phyloP scores from a whole-genome alignment of 2,797 vertebrate species.

The Telmatherina bonti region DNA sequence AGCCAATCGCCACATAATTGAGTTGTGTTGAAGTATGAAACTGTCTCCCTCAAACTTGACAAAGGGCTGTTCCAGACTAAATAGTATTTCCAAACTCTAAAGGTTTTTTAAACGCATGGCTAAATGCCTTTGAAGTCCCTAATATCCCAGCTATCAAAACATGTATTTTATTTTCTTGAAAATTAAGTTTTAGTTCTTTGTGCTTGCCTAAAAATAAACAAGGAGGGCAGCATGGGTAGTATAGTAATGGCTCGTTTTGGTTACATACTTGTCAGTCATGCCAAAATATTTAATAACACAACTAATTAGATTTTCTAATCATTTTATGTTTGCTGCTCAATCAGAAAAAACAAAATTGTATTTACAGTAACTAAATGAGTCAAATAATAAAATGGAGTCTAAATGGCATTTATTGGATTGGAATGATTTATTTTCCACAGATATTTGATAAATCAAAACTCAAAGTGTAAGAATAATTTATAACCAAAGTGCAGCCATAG shows the following conservation, averaged over 20 bases:
- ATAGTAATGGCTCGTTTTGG: conserved; percentile 9
- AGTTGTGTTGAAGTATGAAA: conserved; percentile 15
- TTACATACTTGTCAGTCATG: conserved; percentile 16
- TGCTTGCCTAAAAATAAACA: background rate
- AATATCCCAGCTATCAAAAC: background rate
- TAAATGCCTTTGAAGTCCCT: background rate
- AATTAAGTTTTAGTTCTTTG: background rate
- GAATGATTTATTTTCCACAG: background rate
- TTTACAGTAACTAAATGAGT: conserved; percentile 8
- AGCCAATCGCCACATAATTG: background rate
- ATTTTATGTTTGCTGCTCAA: conserved; percentile 2
- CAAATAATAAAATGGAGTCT: background rate
- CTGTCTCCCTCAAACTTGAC: background rate
- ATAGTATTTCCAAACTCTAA: too few relatives aligned
- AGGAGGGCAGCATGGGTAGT: conserved; percentile 1
- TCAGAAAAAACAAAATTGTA: background rate
- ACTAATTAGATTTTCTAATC: conserved; percentile 2
- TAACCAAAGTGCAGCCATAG: background rate
- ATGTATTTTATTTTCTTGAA: background rate
- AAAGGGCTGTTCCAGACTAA: background rate
- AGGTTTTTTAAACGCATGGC: background rate
- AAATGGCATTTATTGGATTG: background rate
- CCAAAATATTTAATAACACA: conserved; percentile 3
- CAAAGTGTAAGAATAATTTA: conserved; percentile 2
- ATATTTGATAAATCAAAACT: background rate